Evolutionary conservation across 2,113 vertebrate genomes (phyloP).

Genomic region (Cryptoleucopteryx plumbea): DNA sequence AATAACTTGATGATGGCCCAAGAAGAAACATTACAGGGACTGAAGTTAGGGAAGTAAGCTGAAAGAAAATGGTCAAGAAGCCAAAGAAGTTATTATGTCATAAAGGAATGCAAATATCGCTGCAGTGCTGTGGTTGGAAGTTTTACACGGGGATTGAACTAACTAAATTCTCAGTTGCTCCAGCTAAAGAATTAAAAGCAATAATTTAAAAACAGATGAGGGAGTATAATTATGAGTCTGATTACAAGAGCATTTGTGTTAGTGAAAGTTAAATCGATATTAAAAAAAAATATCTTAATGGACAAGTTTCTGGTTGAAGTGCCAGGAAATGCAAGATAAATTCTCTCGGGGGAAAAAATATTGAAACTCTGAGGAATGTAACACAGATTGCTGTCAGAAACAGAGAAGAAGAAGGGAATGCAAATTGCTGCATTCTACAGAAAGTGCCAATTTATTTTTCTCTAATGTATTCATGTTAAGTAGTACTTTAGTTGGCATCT

Average conservation of each 20-base stretch:
- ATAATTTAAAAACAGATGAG: background rate
- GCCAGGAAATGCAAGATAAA: background rate
- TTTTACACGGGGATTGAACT: background rate
- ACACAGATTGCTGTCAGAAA: constrained; percentile 8
- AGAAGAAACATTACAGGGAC: background rate
- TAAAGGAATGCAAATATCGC: background rate
- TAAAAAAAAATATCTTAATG: background rate
- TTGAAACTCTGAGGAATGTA: background rate
- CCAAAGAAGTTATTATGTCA: background rate
- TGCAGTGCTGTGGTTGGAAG: background rate
- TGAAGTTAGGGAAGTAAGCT: background rate
- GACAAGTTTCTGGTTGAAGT: constrained; percentile 21
- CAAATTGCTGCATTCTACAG: background rate
- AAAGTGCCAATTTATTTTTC: constrained; percentile 31
- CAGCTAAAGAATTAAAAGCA: constrained; percentile 7
- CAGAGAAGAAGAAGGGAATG: background rate
- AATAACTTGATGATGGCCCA: background rate
- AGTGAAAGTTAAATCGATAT: background rate
- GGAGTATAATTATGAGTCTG: background rate
- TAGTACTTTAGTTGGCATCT: background rate
- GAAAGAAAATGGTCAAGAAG: background rate
- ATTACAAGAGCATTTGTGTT: constrained; percentile 2
- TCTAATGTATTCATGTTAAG: background rate
- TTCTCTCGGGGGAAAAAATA: background rate
- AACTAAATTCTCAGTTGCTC: background rate